A percentile compares a stretch with the other conserved stretches of the same genome.
Evolutionary conservation across 2,797 vertebrate species (phyloP).

Genomic region (Kryptopterus vitreolus): DNA sequence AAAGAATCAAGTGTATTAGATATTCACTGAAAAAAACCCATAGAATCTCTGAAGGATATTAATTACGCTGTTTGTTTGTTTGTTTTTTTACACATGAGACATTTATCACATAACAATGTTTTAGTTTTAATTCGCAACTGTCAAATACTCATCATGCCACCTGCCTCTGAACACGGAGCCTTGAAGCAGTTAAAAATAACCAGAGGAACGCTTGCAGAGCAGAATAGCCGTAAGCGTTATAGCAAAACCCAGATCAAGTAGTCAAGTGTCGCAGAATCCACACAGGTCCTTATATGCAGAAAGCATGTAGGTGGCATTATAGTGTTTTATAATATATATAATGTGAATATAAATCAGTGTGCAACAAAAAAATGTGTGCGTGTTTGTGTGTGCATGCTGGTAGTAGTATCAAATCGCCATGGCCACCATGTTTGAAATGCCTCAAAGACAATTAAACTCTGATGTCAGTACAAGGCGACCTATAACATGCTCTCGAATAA

Average conservation of each 20-base stretch:
- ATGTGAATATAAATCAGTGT: conserved; percentile 2
- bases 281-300: conserved; percentile 84
- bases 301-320: conserved; percentile 43
- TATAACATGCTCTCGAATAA: background rate
- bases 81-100: background rate
- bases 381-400: background rate
- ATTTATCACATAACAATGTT: background rate
- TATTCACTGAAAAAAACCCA: background rate
- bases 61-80: background rate
- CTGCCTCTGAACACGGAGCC: conserved; percentile 67
- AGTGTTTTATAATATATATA: conserved; percentile 26
- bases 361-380: too few relatives aligned
- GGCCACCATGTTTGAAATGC: conserved; percentile 4
- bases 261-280: conserved; percentile 80
- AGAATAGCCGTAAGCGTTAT: conserved; percentile 79
- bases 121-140: conserved; percentile 42
- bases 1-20: background rate
- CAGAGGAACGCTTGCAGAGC: conserved; percentile 79
- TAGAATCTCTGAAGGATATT: background rate
- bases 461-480: background rate
- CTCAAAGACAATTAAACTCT: background rate
- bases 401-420: background rate
- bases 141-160: conserved; percentile 63
- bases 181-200: conserved; percentile 92
- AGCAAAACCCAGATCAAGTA: conserved; percentile 79